Evolutionary conservation across 2,113 vertebrate species (phyloP).

Genomic region (Ceyx melanurus): DNA sequence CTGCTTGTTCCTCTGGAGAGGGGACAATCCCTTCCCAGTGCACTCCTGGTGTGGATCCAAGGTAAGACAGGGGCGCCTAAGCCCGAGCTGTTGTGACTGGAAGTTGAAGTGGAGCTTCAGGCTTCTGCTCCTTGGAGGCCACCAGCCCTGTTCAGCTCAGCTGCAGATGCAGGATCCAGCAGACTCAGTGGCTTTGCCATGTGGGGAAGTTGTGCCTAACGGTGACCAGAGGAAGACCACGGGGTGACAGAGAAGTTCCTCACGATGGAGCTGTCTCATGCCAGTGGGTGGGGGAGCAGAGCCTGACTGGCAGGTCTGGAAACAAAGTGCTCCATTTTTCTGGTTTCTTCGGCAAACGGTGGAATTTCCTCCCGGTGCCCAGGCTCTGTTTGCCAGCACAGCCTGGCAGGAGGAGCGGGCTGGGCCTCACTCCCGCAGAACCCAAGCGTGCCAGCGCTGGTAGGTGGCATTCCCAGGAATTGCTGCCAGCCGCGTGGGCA

Average conservation of each 20-base stretch:
- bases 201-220: not conserved
- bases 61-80: no score
- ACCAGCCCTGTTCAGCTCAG: not conserved
- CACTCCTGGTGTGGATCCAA: not conserved
- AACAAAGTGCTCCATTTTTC: not conserved
- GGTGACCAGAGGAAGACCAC: not conserved
- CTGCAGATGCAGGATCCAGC: not conserved
- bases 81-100: not conserved
- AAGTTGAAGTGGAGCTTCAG: not conserved
- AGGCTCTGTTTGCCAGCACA: not conserved
- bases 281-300: not conserved
- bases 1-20: rapidly evolving
- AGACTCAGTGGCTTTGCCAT: not conserved
- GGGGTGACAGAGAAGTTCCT: not conserved
- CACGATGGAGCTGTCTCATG: not conserved
- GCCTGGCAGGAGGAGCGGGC: not conserved
- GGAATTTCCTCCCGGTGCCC: not conserved
- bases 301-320: rapidly evolving
- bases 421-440: not conserved
- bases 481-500: not conserved
- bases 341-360: not conserved
- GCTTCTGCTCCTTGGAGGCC: not conserved
- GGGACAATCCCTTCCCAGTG: not conserved
- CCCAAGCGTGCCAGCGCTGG: not conserved
- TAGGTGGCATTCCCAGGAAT: not conserved